phyloP scores from a whole-genome alignment of 2,888 invertebrate genomes.

The Caenorhabditis sinica region DNA sequence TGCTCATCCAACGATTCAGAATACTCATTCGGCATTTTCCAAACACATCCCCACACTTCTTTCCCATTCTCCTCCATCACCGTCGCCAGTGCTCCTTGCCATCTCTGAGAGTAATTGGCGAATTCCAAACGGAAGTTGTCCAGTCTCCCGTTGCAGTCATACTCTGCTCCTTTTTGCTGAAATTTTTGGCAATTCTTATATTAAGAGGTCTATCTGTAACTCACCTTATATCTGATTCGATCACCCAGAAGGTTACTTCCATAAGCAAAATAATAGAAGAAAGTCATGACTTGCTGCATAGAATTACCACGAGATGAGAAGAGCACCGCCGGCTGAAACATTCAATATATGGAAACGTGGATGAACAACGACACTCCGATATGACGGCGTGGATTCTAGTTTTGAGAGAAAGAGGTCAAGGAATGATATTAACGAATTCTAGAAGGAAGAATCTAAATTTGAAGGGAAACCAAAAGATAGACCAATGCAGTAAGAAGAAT shows the following conservation, averaged over 20 bases:
- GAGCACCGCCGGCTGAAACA: slow-evolving; percentile 34
- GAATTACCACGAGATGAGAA: slow-evolving; percentile 27
- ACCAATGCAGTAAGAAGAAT: slow-evolving; percentile 26
- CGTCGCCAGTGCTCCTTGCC: slow-evolving; percentile 81
- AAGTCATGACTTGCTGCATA: slow-evolving; percentile 62
- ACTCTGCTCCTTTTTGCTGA: slow-evolving; percentile 80
- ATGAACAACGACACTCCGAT: slow-evolving; percentile 35
- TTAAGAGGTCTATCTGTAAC: not conserved
- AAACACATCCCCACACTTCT: slow-evolving; percentile 80
- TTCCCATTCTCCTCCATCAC: slow-evolving; percentile 51
- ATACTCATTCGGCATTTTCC: slow-evolving; percentile 76
- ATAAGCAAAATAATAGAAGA: slow-evolving; percentile 82
- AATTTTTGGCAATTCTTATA: slow-evolving; percentile 29
- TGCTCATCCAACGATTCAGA: slow-evolving; percentile 77
- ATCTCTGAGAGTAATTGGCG: slow-evolving; percentile 74
- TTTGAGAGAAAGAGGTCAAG: not conserved
- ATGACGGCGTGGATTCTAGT: slow-evolving; percentile 1
- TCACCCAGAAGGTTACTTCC: slow-evolving; percentile 80
- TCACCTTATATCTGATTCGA: slow-evolving; percentile 75
- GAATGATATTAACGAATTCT: not conserved
- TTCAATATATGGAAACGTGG: slow-evolving; percentile 5
- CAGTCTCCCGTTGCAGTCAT: slow-evolving; percentile 73
- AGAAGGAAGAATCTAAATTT: not conserved
- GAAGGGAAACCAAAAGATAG: slow-evolving; percentile 11
- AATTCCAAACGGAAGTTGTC: slow-evolving; percentile 75